A percentile compares a stretch with the other conserved stretches of the same genome.
Conservation (phyloP, 2,888 invertebrate genomes). For the Drosophila limbata region DNA sequence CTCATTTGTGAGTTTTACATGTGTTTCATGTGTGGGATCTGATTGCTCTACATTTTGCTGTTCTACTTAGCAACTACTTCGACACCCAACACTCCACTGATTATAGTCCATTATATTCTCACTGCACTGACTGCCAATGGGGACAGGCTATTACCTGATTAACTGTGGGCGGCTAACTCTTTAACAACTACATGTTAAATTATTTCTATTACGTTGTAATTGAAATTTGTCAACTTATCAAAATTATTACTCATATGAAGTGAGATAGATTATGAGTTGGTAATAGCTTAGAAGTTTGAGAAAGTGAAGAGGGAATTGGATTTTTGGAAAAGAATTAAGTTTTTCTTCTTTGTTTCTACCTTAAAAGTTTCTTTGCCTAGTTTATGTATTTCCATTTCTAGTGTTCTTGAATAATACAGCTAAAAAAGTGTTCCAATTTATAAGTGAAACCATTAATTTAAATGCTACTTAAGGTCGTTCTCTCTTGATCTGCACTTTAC, state of each 20-base stretch:
- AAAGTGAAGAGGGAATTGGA: not conserved
- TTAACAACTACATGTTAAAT: slow-evolving; percentile 1
- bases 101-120: slow-evolving; percentile 44
- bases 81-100: slow-evolving; percentile 17
- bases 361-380: not conserved
- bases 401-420: not conserved
- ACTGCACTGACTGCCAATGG: slow-evolving; percentile 30
- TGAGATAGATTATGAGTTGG: not conserved
- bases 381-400: not conserved
- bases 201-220: slow-evolving; percentile 5
- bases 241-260: not conserved
- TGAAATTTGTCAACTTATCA: slow-evolving; percentile 13
- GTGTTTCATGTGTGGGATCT: slow-evolving; percentile 35
- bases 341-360: not conserved
- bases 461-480: not conserved
- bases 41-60: slow-evolving; percentile 19
- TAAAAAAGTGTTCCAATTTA: slow-evolving; percentile 12
- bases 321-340: not conserved
- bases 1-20: slow-evolving; percentile 52
- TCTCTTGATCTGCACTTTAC: not conserved
- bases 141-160: slow-evolving; percentile 34
- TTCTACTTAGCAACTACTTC: slow-evolving; percentile 19
- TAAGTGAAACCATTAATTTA: slow-evolving; percentile 37
- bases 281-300: not conserved
- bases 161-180: slow-evolving; percentile 7